These are phyloP conservation scores for Thomomys bottae DNA, from an alignment of 2,113 vertebrate genomes.

Conservation along the genomic window DNA sequence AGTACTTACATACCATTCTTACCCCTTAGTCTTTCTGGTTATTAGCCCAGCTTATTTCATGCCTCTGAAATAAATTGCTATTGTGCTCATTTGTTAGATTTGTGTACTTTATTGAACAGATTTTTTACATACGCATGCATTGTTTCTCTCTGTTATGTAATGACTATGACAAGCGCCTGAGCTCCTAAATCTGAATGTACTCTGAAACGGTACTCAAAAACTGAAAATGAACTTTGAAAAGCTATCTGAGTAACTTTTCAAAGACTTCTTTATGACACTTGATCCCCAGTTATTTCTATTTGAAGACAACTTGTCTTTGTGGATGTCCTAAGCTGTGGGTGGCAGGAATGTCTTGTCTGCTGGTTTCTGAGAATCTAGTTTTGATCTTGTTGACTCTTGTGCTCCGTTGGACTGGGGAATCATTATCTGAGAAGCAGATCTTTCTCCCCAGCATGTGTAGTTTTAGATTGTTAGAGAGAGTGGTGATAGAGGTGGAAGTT, in stretches of 20 bases:
- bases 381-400: not conserved
- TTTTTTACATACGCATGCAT: not conserved
- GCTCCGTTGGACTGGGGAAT: not conserved
- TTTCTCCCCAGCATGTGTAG: not conserved
- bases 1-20: not conserved
- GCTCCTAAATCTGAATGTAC: not conserved
- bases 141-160: not conserved
- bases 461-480: not conserved
- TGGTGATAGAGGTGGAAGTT: not conserved
- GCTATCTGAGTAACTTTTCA: slow-evolving; percentile 15
- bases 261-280: not conserved
- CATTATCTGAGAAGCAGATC: not conserved
- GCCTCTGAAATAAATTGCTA: not conserved
- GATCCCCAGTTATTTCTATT: not conserved
- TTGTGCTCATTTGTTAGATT: slow-evolving; percentile 34
- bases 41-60: slow-evolving; percentile 2
- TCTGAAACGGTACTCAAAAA: not conserved
- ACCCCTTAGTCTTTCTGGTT: slow-evolving; percentile 37
- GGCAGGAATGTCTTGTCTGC: not conserved
- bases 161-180: slow-evolving; percentile 5
- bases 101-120: slow-evolving; percentile 18
- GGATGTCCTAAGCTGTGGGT: not conserved
- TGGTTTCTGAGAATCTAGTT: slow-evolving; percentile 38
- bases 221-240: not conserved
- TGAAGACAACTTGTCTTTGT: not conserved